Conservation (phyloP, 2,888 invertebrate genomes). For the Smittia aterrima region DNA sequence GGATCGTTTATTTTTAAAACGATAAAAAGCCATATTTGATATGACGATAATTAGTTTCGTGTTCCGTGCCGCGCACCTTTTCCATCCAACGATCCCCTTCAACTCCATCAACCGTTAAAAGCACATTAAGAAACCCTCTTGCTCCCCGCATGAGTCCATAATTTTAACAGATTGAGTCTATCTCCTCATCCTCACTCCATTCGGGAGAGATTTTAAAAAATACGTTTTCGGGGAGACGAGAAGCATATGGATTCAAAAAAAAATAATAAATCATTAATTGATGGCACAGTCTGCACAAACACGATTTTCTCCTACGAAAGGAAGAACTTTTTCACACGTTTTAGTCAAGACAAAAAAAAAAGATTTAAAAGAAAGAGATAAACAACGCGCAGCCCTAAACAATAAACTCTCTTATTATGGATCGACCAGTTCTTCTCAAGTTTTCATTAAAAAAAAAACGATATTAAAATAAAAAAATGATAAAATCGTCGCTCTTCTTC, state of each 20-base stretch:
- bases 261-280: constrained; percentile 33
- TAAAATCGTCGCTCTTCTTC: constrained; percentile 26
- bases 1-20: constrained; percentile 22
- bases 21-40: constrained; percentile 30
- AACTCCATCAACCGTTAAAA: not conserved
- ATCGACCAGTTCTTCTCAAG: constrained; percentile 27
- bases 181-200: not conserved
- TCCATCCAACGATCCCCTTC: not conserved
- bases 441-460: constrained; percentile 13
- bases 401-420: not conserved
- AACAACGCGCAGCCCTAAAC: constrained; percentile 15
- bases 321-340: constrained; percentile 9
- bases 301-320: constrained; percentile 22
- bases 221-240: not conserved
- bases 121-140: not conserved
- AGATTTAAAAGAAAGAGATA: not conserved
- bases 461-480: not conserved
- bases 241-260: constrained; percentile 17
- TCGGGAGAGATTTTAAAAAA: not conserved
- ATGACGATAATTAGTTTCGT: constrained; percentile 26
- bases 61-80: constrained; percentile 14
- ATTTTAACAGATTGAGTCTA: not conserved
- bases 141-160: not conserved
- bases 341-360: not conserved
- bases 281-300: constrained; percentile 27